Evolutionary conservation across 2,888 invertebrate species (phyloP).

Genomic region (Cephus sareptanus): DNA sequence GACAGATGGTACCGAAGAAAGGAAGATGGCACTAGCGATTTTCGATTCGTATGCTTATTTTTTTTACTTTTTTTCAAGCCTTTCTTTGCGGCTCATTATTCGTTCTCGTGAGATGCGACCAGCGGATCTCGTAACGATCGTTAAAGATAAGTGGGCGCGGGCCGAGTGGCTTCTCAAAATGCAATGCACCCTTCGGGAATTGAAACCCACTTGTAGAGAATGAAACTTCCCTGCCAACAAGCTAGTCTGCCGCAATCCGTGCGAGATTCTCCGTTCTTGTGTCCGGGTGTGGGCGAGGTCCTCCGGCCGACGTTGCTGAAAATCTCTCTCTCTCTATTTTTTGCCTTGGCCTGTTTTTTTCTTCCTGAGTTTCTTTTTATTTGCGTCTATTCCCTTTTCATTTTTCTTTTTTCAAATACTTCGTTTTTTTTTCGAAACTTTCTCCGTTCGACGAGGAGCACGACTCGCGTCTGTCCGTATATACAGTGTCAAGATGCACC

Average conservation of each 20-base stretch:
- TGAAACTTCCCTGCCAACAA: conserved; percentile 67
- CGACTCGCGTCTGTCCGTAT: conserved; percentile 29
- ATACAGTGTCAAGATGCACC: conserved; percentile 31
- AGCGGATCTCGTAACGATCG: no score
- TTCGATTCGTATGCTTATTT: no score
- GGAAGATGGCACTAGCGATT: no score
- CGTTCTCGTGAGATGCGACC: no score
- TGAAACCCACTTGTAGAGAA: conserved; percentile 65
- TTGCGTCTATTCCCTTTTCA: conserved; percentile 14
- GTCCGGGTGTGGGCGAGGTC: conserved; percentile 58
- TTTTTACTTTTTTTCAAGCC: no score
- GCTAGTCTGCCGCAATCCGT: conserved; percentile 65
- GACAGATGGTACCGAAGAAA: no score
- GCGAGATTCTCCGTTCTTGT: conserved; percentile 55
- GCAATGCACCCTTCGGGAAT: conserved; percentile 62
- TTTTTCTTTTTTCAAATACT: conserved; percentile 13
- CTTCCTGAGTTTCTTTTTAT: conserved; percentile 21
- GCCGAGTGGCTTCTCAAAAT: background rate
- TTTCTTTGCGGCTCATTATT: no score
- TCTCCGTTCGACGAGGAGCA: conserved; percentile 21
- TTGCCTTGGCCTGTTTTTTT: conserved; percentile 20
- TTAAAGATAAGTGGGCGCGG: background rate
- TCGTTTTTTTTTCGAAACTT: conserved; percentile 4
- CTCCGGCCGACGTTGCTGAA: conserved; percentile 60
- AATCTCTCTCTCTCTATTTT: conserved; percentile 44